These are phyloP conservation scores for Leptosomus discolor DNA, from an alignment of 2,113 vertebrate genomes.

Conservation along the genomic window DNA sequence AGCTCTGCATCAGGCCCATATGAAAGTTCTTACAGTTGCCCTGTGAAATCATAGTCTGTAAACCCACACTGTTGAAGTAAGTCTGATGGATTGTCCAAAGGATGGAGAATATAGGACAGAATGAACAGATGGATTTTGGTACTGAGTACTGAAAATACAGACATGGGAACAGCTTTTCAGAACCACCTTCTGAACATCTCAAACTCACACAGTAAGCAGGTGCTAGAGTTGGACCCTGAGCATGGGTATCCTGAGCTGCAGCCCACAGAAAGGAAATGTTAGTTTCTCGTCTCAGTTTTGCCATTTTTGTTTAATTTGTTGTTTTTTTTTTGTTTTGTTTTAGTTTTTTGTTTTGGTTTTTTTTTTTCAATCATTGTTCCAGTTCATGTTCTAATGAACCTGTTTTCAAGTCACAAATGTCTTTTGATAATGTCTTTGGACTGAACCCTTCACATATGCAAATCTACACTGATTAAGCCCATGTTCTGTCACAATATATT, in stretches of 20 bases:
- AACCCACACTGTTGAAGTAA: background rate
- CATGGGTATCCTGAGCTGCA: background rate
- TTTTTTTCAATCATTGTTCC: background rate
- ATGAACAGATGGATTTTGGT: background rate
- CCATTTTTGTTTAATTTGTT: background rate
- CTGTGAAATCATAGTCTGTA: background rate
- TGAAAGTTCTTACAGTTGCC: background rate
- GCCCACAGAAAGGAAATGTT: background rate
- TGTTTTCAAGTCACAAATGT: background rate
- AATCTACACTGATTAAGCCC: background rate
- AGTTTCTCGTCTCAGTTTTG: rapidly evolving
- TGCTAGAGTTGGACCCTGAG: background rate
- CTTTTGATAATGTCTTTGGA: background rate
- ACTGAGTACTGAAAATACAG: background rate
- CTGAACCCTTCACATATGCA: background rate
- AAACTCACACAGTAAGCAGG: rapidly evolving
- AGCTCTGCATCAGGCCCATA: background rate
- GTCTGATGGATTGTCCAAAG: background rate
- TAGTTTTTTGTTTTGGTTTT: background rate
- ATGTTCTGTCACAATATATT: background rate
- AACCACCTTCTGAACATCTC: background rate
- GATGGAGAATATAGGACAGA: background rate
- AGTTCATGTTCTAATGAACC: background rate
- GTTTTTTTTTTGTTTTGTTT: background rate
- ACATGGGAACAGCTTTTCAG: background rate